Base-by-base conservation (phyloP, 2,888 invertebrate genomes). In the Eupeodes luniger region DNA sequence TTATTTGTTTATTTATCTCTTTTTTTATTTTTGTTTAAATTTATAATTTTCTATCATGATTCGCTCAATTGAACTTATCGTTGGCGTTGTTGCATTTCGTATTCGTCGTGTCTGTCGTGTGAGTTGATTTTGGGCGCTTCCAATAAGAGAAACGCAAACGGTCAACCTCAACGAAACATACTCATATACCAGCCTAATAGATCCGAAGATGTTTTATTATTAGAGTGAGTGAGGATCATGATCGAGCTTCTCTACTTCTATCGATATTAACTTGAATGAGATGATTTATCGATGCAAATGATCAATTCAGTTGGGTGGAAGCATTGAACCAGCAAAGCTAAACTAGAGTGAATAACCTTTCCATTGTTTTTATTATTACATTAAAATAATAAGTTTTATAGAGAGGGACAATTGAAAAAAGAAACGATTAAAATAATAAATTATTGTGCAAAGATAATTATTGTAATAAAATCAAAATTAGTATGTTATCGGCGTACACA, bases 51-150 rank as follows among this genome's bases (percentile, higher is more conserved):
- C 84, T 79, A 70, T 86, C 69, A 51, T 59, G 55, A 69, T 80
- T 77, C 67, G 72, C 79, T 74, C 84, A 84, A 74, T 84, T 87
- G 72, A 72, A 62, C 87, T 77, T 81, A 80, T 77, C 67, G 77
- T 74, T 27, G 27, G 11, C 10, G 27, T 27, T 27, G 27, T 16
- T 72, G 2, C 16, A 36, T 51, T 64, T 83, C 34, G 53, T 83
- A 64, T 59, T 72, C 76, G 66, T 87, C 61, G 76, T 80, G 59
- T 81, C 74, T 80, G 66, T 87, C 61, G 72, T 80, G 59, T 81
- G 77, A 84, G 84, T 87, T 72, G 67, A 77, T 49, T 83, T 84
- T 69, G 86, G 79, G 27, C 66, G 70, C 64, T 79, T 83, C 76
- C 40, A 62, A 66, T 53, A 67, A 72, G 66, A 69, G 49, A 51